Conservation (phyloP, 2,888 invertebrate species). For the Ormyrus thymus region DNA sequence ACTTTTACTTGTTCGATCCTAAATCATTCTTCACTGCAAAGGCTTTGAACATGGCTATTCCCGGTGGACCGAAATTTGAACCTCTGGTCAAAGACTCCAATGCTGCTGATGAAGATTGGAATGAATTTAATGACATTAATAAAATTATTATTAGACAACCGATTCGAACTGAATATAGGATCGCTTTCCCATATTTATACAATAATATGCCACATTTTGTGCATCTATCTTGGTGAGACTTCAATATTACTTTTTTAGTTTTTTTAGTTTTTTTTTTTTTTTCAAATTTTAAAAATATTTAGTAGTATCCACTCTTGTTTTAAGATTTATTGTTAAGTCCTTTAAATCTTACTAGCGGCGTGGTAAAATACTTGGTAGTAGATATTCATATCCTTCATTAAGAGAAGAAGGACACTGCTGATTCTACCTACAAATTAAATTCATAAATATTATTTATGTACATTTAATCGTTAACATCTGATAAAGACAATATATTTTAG, state of each 20-base stretch:
- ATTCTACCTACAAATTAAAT: constrained; percentile 75
- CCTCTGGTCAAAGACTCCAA: constrained; percentile 98
- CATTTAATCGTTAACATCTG: too few relatives aligned
- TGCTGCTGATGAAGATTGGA: constrained; percentile 99
- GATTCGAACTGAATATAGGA: constrained; percentile 98
- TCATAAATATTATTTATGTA: neutral
- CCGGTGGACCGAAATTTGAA: constrained; percentile 99
- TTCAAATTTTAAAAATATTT: constrained; percentile 21
- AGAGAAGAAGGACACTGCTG: constrained; percentile 77
- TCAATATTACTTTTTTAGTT: constrained; percentile 20
- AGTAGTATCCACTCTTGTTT: constrained; percentile 72
- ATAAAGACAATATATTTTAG: constrained; percentile 76
- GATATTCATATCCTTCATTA: constrained; percentile 77
- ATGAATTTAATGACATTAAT: constrained; percentile 99
- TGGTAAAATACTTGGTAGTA: constrained; percentile 76
- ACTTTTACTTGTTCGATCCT: constrained; percentile 98
- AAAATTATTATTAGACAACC: constrained; percentile 99
- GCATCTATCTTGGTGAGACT: constrained; percentile 94
- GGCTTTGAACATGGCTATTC: constrained; percentile 99
- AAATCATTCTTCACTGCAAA: constrained; percentile 99
- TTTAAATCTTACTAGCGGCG: constrained; percentile 78
- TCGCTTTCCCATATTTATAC: constrained; percentile 99
- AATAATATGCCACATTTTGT: constrained; percentile 99
- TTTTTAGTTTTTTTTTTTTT: constrained; percentile 21
- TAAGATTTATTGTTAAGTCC: constrained; percentile 66